Evolutionary conservation across 2,113 vertebrate species (phyloP).

Genomic region (Prunella fulvescens): DNA sequence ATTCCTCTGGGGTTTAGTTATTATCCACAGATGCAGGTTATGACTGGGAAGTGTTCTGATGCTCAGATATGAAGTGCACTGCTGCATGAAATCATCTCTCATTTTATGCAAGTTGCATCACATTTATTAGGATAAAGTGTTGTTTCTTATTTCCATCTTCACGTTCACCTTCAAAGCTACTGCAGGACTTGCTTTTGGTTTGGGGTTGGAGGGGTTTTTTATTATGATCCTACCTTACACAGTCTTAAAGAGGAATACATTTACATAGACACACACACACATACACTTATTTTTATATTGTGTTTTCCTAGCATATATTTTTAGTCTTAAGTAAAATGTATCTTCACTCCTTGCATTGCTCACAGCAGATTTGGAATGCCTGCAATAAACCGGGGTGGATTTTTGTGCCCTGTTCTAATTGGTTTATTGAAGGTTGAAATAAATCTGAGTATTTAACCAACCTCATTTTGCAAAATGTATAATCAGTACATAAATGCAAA

Average conservation of each 20-base stretch:
- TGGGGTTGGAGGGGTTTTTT: neutral
- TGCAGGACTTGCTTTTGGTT: neutral
- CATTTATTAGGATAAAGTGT: neutral
- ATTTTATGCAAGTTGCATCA: neutral
- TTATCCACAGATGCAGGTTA: neutral
- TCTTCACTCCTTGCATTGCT: neutral
- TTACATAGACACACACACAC: accelerated
- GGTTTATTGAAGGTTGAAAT: neutral
- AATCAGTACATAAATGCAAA: neutral
- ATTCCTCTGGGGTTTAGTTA: neutral
- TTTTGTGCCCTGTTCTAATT: neutral
- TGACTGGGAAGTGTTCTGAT: neutral
- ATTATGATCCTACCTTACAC: neutral
- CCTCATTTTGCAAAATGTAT: neutral
- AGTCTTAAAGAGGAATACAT: neutral
- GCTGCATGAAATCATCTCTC: neutral
- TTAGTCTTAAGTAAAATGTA: neutral
- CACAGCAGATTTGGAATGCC: neutral
- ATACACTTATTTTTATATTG: neutral
- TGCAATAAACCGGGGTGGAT: neutral
- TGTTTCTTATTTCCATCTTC: neutral
- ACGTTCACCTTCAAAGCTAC: neutral
- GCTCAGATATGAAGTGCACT: neutral
- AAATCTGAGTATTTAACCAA: neutral
- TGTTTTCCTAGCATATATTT: neutral